These are phyloP conservation scores for Aurelia coerulea DNA, from an alignment of 30 jellyfish, hydroid and myxozoan species.

Conservation along the genomic window DNA sequence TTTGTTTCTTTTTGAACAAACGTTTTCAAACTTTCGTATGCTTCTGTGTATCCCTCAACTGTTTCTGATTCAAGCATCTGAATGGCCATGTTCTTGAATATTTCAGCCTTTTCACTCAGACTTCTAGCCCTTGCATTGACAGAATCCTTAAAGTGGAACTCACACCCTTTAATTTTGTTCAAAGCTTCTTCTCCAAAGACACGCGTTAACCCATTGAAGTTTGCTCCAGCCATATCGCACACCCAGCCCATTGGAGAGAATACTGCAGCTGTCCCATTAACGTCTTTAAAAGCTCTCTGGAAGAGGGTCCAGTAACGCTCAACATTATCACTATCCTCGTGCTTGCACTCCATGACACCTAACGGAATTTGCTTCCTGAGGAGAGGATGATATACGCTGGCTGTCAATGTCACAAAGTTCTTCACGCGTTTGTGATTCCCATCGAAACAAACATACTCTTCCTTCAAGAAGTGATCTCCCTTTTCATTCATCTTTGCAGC, in stretches of 20 bases:
- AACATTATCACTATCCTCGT: background rate
- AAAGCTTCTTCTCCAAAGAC: constrained; percentile 5
- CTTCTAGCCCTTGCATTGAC: background rate
- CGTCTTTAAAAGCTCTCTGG: background rate
- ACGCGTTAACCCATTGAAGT: constrained; percentile 1
- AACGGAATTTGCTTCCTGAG: background rate
- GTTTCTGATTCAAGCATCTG: background rate
- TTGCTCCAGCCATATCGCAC: constrained; percentile 8
- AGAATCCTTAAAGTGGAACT: constrained; percentile 1
- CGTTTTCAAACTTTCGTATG: background rate
- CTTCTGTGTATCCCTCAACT: background rate
- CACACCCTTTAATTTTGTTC: background rate
- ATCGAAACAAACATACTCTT: background rate
- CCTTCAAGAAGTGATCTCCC: constrained; percentile 11
- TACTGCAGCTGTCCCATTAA: background rate
- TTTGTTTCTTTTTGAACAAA: background rate
- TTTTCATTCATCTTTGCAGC: background rate
- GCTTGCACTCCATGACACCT: background rate
- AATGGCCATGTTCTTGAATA: background rate
- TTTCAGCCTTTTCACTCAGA: background rate
- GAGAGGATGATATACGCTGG: constrained; percentile 11
- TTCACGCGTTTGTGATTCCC: constrained; percentile 7
- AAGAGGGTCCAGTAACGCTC: background rate
- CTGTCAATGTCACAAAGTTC: constrained; percentile 1
- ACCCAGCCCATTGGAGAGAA: constrained; percentile 3